Percentiles rank a stretch among this genome's conserved stretches.
Evolutionary conservation across 2,888 invertebrate genomes (phyloP).

Genomic region (Hirtodrosophila histrioides): DNA sequence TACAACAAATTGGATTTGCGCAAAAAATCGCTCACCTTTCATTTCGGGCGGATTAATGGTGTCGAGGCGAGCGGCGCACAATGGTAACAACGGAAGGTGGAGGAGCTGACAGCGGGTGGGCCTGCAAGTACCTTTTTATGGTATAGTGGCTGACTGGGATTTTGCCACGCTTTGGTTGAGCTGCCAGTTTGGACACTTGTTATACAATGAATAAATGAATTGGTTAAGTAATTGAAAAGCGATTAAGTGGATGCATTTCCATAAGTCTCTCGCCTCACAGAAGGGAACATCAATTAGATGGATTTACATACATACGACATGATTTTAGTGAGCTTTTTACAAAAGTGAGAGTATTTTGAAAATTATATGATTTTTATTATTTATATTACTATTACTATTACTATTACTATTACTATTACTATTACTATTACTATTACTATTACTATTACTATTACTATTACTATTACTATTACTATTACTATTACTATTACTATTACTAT

Average conservation of each 20-base stretch:
- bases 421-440: too few species aligned
- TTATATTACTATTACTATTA: too few species aligned
- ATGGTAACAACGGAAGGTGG: constrained; percentile 38
- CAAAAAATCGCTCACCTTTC: constrained; percentile 77
- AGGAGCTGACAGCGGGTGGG: constrained; percentile 42
- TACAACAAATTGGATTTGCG: constrained; percentile 76
- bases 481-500: too few species aligned
- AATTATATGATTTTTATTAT: too few species aligned
- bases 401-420: too few species aligned
- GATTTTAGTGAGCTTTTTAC: too few species aligned
- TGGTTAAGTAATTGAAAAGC: constrained; percentile 75
- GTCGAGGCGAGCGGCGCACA: constrained; percentile 63
- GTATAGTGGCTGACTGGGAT: constrained; percentile 42
- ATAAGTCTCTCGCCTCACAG: constrained; percentile 12
- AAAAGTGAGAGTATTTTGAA: too few species aligned
- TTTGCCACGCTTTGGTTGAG: constrained; percentile 50
- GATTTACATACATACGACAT: constrained; percentile 4
- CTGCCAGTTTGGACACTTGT: constrained; percentile 72
- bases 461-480: too few species aligned
- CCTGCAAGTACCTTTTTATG: constrained; percentile 37
- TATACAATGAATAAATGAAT: constrained; percentile 75
- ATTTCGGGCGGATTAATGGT: constrained; percentile 75
- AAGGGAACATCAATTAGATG: constrained; percentile 27
- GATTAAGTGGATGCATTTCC: constrained; percentile 59
- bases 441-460: too few species aligned